phyloP scores from a whole-genome alignment of 2,113 vertebrate species.

The Takifugu bimaculatus region DNA sequence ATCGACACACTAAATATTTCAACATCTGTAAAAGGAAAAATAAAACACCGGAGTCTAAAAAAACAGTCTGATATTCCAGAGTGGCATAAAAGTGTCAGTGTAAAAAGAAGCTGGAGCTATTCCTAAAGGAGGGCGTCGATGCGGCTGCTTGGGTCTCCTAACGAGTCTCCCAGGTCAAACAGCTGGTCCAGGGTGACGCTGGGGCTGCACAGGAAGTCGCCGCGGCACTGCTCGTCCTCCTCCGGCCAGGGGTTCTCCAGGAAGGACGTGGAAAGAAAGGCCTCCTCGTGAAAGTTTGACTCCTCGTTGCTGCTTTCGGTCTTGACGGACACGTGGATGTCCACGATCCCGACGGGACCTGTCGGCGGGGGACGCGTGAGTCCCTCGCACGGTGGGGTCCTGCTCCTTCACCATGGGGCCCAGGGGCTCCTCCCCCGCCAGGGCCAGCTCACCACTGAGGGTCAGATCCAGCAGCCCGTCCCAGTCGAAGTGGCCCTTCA shows the following conservation, averaged over 20 bases:
- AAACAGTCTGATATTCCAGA: constrained; percentile 1
- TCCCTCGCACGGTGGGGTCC: constrained; percentile 76
- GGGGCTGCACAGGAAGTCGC: constrained; percentile 76
- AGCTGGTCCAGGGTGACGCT: constrained; percentile 79
- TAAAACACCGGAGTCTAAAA: constrained; percentile 1
- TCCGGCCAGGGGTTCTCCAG: constrained; percentile 89
- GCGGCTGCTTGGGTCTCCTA: constrained; percentile 71
- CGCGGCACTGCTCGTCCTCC: constrained; percentile 75
- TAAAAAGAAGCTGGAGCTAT: not conserved
- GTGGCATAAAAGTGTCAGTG: not conserved
- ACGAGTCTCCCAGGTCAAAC: constrained; percentile 77
- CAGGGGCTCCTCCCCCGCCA: constrained; percentile 79
- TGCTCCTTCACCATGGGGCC: constrained; percentile 70
- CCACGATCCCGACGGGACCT: constrained; percentile 10
- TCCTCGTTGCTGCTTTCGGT: constrained; percentile 63
- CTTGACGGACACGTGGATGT: constrained; percentile 54
- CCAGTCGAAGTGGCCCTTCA: constrained; percentile 96
- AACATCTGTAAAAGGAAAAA: constrained; percentile 15
- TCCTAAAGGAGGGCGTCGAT: constrained; percentile 76
- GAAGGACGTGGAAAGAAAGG: constrained; percentile 86
- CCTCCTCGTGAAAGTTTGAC: constrained; percentile 85
- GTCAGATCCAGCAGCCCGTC: constrained; percentile 85
- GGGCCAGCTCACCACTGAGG: constrained; percentile 79
- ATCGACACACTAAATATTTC: constrained; percentile 9
- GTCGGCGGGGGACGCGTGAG: constrained; percentile 45